Base-by-base conservation (phyloP, 1,140 invertebrate genomes). In the Aphidius gifuensis region DNA sequence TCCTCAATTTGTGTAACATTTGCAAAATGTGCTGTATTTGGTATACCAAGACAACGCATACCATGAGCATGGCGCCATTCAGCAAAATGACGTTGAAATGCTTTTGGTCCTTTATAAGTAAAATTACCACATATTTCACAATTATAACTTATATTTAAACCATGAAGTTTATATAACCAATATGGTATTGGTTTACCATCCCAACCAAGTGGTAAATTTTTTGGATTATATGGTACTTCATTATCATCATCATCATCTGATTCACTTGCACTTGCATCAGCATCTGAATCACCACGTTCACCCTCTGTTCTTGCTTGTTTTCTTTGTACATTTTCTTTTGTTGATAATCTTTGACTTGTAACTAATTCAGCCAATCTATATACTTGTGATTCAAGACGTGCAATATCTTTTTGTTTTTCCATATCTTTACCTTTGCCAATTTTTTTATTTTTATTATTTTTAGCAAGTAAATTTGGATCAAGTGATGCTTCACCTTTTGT, bases 71-170 rank as follows among this genome's bases (percentile, higher is more conserved):
- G 98, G 58, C 98, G 84, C 97, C 98, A 99, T 82, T 99, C 97
- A 3, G 97, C 96, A 85, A 99, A 99, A 83, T 99, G 98, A 57
- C 95, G 85, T 78, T 99, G 97, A 78, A 99, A 99, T n/a, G 97
- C 97, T 81, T 99, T 99, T 1, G 98, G 98, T 1, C 98, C 98
- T 82, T 99, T 97, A 80, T 99, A 99, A 0, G 93, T 95, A 71
- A 93, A 97, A 82, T 99, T 99, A n/a, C 97, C 98, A 82, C 98
- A 99, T 64, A 99, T 99, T 81, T 99, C 98, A 80, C 98, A 99
- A 64, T 93, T 96, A 77, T 99, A 99, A 76, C 93, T 97, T 53
- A 99, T 97, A 79, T 99, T 99, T 1, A 99, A 83, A 1, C 98
- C 98, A 79, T 99, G 98, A 6, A 99, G 81, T 83, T 99, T 99